Evolutionary conservation across 2,113 vertebrate species (phyloP), one percentile per base, ranked within the genome.

Genomic region (Burhinus oedicnemus): DNA sequence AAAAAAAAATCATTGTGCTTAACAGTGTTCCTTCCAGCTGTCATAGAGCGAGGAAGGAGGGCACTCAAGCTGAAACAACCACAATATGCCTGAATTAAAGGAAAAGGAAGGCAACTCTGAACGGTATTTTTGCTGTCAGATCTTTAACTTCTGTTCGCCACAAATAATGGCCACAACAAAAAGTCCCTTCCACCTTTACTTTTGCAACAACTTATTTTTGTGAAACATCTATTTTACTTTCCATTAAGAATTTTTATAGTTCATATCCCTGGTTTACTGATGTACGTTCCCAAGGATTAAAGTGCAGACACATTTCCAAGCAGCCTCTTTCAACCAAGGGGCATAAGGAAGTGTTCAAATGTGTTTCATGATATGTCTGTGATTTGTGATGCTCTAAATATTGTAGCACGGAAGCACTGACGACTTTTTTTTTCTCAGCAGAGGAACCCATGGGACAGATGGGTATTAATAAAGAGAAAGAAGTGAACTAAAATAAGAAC

Each of bases 371-470:
- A 74, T 88, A 85, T 0, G 7, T 69, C 27, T 2, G 7, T 74
- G 76, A 95, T 89, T 90, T 95, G 54, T 94, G 85, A 80, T 83
- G 38, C 62, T 94, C 38, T 90, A 81, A 78, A 81, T 93, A 86
- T 13, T 88, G 32, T 64, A 88, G 60, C 58, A 94, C 4, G 1
- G 89, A 93, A 95, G 62, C 13, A 87, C 3, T 23, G 62, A 61
- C 51, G 17, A 0, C 12, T 61, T 64, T 71, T 47, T 51, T 30
- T 40, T 55, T 22, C 7, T 80, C 7, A 6, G 69, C 32, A 84
- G 42, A 92, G 13, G 30, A 94, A 89, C 25, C 23, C 52, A 74
- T 92, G 69, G 30, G 76, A 95, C 34, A 92, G 57, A 89, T 52
- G 16, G 23, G 14, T 57, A 89, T 69, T 61, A 90, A 83, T 47